These are phyloP conservation scores for Galeopsomyia nigrocyanea DNA, from an alignment of 2,888 invertebrate species.

Conservation along the genomic window DNA sequence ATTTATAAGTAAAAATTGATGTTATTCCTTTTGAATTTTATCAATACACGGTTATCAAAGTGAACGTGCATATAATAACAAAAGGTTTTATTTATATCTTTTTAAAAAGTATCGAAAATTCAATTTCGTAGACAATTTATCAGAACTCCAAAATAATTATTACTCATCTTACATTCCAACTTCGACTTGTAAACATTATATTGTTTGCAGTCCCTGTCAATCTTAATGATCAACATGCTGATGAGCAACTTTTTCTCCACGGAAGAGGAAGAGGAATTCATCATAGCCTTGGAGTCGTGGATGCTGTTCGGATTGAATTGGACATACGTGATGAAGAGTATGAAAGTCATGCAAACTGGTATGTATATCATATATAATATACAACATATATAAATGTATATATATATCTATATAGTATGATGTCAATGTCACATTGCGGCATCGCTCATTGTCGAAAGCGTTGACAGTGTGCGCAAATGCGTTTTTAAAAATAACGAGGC, in stretches of 20 bases:
- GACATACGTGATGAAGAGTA: constrained; percentile 57
- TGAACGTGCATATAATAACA: not conserved
- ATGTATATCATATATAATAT: not conserved
- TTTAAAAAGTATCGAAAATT: too few relatives aligned
- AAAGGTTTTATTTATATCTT: too few relatives aligned
- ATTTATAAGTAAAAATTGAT: too few relatives aligned
- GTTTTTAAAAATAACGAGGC: constrained; percentile 31
- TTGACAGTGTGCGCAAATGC: not conserved
- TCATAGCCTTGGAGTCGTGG: constrained; percentile 58
- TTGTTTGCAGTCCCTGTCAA: constrained; percentile 59
- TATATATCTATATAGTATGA: constrained; percentile 7
- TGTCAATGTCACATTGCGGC: constrained; percentile 12
- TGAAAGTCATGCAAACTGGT: constrained; percentile 56
- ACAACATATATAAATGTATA: constrained; percentile 5
- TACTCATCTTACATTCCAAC: too few relatives aligned
- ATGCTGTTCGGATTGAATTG: constrained; percentile 62
- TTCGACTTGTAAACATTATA: not conserved
- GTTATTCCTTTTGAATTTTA: too few relatives aligned
- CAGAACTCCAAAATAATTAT: too few relatives aligned
- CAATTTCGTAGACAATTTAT: too few relatives aligned
- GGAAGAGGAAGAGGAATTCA: constrained; percentile 55
- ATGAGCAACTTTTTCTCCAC: constrained; percentile 62
- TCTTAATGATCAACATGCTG: constrained; percentile 63
- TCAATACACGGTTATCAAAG: not conserved
- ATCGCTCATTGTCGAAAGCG: not conserved